A percentile compares a stretch with the other conserved stretches of the same genome.
Evolutionary conservation across 1,140 invertebrate species (phyloP).

Genomic region (Trinorchestia longiramus): DNA sequence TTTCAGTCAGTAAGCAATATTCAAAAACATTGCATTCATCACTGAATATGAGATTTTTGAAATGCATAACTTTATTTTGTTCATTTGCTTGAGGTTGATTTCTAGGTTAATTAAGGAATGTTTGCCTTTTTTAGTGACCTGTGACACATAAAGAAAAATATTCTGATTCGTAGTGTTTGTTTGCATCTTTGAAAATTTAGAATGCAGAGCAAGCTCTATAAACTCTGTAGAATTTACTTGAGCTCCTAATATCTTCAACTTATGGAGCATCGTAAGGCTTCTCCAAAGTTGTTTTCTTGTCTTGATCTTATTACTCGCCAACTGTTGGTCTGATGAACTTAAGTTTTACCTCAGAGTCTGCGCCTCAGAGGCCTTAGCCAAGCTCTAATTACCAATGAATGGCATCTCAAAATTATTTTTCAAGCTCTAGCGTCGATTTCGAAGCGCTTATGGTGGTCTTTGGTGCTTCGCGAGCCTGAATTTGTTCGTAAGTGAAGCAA

Average conservation of each 20-base stretch:
- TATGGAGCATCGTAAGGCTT: neutral
- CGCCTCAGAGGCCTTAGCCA: neutral
- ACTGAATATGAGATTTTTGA: too few species aligned
- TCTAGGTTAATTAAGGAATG: too few species aligned
- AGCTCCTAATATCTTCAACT: neutral
- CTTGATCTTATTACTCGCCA: neutral
- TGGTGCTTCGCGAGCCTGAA: neutral
- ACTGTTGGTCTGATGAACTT: neutral
- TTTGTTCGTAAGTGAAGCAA: neutral
- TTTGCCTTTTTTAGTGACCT: too few species aligned
- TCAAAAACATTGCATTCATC: too few species aligned
- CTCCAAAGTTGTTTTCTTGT: neutral
- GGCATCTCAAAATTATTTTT: constrained; percentile 9
- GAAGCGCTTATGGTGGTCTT: neutral
- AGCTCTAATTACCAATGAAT: neutral
- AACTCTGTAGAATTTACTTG: neutral
- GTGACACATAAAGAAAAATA: too few species aligned
- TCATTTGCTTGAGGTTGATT: too few species aligned
- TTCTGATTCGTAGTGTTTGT: neutral
- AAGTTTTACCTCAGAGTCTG: neutral
- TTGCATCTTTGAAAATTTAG: neutral
- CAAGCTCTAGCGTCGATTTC: neutral
- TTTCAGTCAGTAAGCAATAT: too few species aligned
- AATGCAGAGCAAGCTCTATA: neutral
- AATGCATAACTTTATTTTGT: too few species aligned